Conservation (phyloP, 2,888 invertebrate species). For the Pegoplata infirma region DNA sequence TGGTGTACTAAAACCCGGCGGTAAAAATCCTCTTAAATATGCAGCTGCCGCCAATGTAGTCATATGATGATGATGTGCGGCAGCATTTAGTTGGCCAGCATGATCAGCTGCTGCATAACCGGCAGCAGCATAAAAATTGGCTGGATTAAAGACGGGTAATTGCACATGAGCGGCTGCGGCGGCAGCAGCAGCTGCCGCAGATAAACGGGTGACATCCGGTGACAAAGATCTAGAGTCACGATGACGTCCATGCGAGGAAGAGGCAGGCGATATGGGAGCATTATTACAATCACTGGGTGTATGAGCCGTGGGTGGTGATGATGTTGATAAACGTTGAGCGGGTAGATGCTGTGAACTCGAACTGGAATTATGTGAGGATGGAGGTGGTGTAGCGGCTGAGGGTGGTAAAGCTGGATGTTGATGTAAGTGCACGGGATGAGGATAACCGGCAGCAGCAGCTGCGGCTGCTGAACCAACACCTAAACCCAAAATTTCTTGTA, state of each 20-base stretch:
- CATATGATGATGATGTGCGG: constrained; percentile 78
- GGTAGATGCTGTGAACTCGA: constrained; percentile 32
- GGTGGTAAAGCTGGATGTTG: constrained; percentile 48
- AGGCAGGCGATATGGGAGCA: constrained; percentile 70
- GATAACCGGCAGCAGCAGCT: constrained; percentile 70
- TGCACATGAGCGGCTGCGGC: constrained; percentile 77
- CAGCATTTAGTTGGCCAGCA: constrained; percentile 73
- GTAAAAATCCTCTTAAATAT: constrained; percentile 76
- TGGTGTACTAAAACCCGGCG: constrained; percentile 77
- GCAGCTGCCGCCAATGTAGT: constrained; percentile 77
- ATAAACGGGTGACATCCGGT: constrained; percentile 73
- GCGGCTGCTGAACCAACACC: constrained; percentile 73
- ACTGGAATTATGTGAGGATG: constrained; percentile 45
- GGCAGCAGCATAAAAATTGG: constrained; percentile 77
- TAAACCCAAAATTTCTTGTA: constrained; percentile 77
- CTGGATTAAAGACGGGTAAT: constrained; percentile 77
- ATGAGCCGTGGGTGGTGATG: constrained; percentile 62
- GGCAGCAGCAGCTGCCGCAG: constrained; percentile 75
- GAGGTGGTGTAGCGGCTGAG: constrained; percentile 53
- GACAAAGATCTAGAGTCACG: constrained; percentile 74
- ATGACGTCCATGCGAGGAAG: constrained; percentile 63
- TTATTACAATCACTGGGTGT: constrained; percentile 65
- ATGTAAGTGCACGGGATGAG: constrained; percentile 65
- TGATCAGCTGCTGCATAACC: constrained; percentile 75
- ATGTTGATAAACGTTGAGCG: constrained; percentile 54